Base-by-base conservation (phyloP, 37 sponge, comb jelly and placozoan species). In the Agelas oroides region DNA sequence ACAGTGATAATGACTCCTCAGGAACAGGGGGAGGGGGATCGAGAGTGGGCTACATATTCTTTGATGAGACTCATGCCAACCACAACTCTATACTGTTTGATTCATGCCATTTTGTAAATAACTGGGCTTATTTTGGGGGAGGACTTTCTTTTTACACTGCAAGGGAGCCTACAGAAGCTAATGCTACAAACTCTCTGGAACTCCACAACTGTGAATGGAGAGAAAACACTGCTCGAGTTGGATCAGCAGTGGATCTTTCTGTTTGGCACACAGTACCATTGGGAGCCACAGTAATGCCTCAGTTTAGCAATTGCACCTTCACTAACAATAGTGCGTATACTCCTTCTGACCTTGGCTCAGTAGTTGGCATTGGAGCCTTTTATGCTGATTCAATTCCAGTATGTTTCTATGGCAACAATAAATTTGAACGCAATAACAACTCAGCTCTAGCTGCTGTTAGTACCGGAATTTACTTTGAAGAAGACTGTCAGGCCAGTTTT, bases 21-120 rank as follows among this genome's bases (percentile, higher is more conserved):
- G 91, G 91, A 32, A 90, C 91, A 59, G 91, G 86, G 32, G 91
- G 91, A 15, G 87, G 87, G 18, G 87, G 87, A 30, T 33, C 63
- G 0, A 79, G 91, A 55, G 52, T 90, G 16, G 91, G 91, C n/a
- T 80, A 31, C 36, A 33, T 89, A 27, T 89, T 78, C 41, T 89
- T 83, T 76, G 72, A 84, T 55, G 0, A 20, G 27, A 71, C 38
- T 16, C 65, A 70, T 24, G 71, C 40, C 6, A 2, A 0, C 2
- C 30, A 37, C 27, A 87, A 87, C 71, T 53, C 41, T 8, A 54
- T 89, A 5, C 1, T 21, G 13, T 89, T 89, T 63, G 28, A 65
- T 8, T 12, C 32, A 30, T 81, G 81, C 6, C 17, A 16, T 0
- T 86, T 86, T 60, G n/a, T 27, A 20, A 37, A 59, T 20, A 86